Percentiles rank a stretch among this genome's conserved stretches.
Evolutionary conservation across 2,888 invertebrate genomes (phyloP).

Genomic region (Leucophenga montana): DNA sequence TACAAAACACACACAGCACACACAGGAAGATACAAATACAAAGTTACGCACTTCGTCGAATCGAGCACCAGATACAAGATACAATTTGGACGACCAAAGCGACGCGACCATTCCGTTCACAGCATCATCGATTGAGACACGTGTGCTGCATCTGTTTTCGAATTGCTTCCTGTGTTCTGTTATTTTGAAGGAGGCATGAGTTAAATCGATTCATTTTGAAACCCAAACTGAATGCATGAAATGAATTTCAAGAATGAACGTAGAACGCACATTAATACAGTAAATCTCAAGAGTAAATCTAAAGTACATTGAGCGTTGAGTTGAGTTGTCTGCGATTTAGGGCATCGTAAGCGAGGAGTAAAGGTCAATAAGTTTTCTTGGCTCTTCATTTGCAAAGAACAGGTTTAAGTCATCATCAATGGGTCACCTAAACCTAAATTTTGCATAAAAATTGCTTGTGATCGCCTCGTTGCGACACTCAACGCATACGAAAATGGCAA

Average conservation of each 20-base stretch:
- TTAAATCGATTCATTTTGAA: slow-evolving; percentile 38
- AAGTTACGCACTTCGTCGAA: no score
- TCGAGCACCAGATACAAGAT: slow-evolving; percentile 23
- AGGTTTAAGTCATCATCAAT: background rate
- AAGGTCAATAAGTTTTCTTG: slow-evolving; percentile 8
- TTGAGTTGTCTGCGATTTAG: background rate
- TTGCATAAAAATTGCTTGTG: slow-evolving; percentile 18
- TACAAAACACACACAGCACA: slow-evolving; percentile 40
- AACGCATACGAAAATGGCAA: slow-evolving; percentile 11
- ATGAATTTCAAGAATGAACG: background rate
- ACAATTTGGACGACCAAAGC: slow-evolving; percentile 30
- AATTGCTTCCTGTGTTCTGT: slow-evolving; percentile 44
- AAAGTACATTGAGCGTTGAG: background rate
- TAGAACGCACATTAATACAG: background rate
- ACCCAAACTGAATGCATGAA: background rate
- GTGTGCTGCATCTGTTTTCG: slow-evolving; percentile 65
- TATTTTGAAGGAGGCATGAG: background rate
- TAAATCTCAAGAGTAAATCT: slow-evolving; percentile 24
- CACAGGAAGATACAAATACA: slow-evolving; percentile 5
- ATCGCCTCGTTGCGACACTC: background rate
- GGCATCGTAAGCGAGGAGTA: no score
- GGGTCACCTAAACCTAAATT: background rate
- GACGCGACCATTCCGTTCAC: slow-evolving; percentile 37
- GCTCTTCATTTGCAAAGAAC: background rate
- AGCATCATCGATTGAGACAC: slow-evolving; percentile 44